Evolutionary conservation across 2,113 vertebrate species (phyloP), one percentile per base, ranked within the genome.

Genomic region (Hystrix cristata): DNA sequence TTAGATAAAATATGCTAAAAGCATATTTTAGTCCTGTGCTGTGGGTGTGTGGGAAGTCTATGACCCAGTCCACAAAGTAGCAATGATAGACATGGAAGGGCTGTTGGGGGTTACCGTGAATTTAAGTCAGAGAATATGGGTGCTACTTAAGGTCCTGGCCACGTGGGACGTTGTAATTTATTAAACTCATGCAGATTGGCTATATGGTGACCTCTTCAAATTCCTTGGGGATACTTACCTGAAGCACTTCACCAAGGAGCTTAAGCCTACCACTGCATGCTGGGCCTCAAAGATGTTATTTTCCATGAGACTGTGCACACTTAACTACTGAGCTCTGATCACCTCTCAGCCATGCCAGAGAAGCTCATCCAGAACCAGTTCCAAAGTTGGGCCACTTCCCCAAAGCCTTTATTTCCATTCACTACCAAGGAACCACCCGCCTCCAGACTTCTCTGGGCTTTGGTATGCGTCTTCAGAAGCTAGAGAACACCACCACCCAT

Each of bases 221-320:
- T 99, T 99, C 98, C 99, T 99, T 23, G 99, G 99, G 14, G 99
- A 99, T 60, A 99, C 99, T 88, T 99, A 99, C 97, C 98, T 99
- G 93, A 99, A 99, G 98, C 99, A 99, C 96, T 99, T 99, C 98
- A 99, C 99, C 67, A 99, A 99, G 98, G 99, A 99, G 98, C 98
- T 99, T 96, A 99, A 99, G 98, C 99, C 99, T 85, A 99, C 99
- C 8, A 99, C 99, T 94, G 99, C 99, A 60, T 99, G 99, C 89
- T 99, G 97, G 99, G 99, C 88, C 99, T 99, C 3, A 99, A 99
- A 12, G 99, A 99, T 85, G 99, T 99, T 97, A 99, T 99, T 98
- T 99, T 99, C 98, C 99, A 99, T 0, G 99, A 99, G 99, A 99
- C 99, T 43, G 99, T 99, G 60, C 99, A 99, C 97, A 99, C 99